phyloP scores from a whole-genome alignment of 2,888 invertebrate genomes.

The Eurytoma californica region DNA sequence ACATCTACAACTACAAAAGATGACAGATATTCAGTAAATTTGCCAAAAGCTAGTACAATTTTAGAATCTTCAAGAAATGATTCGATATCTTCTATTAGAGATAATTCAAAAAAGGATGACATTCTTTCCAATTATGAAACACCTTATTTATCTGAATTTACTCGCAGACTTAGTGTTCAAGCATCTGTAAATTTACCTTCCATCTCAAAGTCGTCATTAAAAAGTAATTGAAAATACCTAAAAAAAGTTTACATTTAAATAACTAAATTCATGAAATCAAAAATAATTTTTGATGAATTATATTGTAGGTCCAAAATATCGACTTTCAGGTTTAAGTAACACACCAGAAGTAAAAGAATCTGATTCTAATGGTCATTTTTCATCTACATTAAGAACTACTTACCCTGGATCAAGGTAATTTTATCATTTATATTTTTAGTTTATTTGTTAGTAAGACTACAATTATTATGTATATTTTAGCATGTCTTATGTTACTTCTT shows the following conservation, averaged over 20 bases:
- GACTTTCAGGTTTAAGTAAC: slow-evolving; percentile 57
- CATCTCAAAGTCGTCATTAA: slow-evolving; percentile 62
- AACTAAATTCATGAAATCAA: slow-evolving; percentile 11
- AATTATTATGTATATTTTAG: slow-evolving; percentile 44
- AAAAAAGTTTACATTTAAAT: slow-evolving; percentile 18
- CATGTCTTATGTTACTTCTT: slow-evolving; percentile 64
- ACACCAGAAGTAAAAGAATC: slow-evolving; percentile 68
- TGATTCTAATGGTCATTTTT: slow-evolving; percentile 72
- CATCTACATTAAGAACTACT: slow-evolving; percentile 64
- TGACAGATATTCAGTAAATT: slow-evolving; percentile 64
- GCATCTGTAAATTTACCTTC: slow-evolving; percentile 64
- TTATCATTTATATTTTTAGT: slow-evolving; percentile 19
- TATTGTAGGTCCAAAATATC: slow-evolving; percentile 61
- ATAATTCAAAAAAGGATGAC: slow-evolving; percentile 62
- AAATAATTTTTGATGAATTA: slow-evolving; percentile 19
- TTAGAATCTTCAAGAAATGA: slow-evolving; percentile 63
- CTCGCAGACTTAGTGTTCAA: slow-evolving; percentile 77
- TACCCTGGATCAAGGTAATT: slow-evolving; percentile 67
- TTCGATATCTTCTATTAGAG: slow-evolving; percentile 59
- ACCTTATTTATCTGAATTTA: slow-evolving; percentile 84
- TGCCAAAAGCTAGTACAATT: slow-evolving; percentile 66
- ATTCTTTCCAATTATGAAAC: slow-evolving; percentile 77
- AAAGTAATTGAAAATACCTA: slow-evolving; percentile 63
- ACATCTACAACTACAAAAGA: slow-evolving; percentile 56
- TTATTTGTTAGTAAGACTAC: slow-evolving; percentile 18